A percentile compares a stretch with the other conserved stretches of the same genome.
phyloP scores from a whole-genome alignment of 53 echinoderm and acorn worm species.

The Antedon mediterranea region DNA sequence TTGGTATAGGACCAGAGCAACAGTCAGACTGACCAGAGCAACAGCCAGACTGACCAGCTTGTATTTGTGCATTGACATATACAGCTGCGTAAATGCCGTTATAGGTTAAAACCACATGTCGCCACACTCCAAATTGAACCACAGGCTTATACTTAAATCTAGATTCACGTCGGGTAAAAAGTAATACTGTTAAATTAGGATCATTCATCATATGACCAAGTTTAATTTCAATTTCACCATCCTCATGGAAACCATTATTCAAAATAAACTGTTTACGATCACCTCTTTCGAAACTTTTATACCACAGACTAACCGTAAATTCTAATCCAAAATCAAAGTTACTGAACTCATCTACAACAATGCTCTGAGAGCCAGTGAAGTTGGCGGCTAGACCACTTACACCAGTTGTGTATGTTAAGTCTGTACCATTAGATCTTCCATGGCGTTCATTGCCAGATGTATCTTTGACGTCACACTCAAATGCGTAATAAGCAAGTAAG shows the following conservation, averaged over 20 bases:
- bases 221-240: neutral
- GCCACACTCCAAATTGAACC: neutral
- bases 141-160: too few relatives aligned
- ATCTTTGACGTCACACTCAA: neutral
- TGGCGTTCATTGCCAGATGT: too few relatives aligned
- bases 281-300: neutral
- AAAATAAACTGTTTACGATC: neutral
- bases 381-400: neutral
- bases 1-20: neutral
- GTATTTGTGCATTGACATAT: neutral
- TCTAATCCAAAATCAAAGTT: neutral
- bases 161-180: too few relatives aligned
- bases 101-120: neutral
- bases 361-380: neutral
- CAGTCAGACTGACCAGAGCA: neutral
- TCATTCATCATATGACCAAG: too few relatives aligned
- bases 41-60: too few relatives aligned
- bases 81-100: neutral
- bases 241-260: neutral
- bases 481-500: neutral
- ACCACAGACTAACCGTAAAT: neutral
- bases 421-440: too few relatives aligned
- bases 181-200: too few relatives aligned
- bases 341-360: neutral
- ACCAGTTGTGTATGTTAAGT: too few relatives aligned